A percentile compares a stretch with the other conserved stretches of the same genome.
Evolutionary conservation across 2,113 vertebrate species (phyloP).

Genomic region (Chaetura pelagica): DNA sequence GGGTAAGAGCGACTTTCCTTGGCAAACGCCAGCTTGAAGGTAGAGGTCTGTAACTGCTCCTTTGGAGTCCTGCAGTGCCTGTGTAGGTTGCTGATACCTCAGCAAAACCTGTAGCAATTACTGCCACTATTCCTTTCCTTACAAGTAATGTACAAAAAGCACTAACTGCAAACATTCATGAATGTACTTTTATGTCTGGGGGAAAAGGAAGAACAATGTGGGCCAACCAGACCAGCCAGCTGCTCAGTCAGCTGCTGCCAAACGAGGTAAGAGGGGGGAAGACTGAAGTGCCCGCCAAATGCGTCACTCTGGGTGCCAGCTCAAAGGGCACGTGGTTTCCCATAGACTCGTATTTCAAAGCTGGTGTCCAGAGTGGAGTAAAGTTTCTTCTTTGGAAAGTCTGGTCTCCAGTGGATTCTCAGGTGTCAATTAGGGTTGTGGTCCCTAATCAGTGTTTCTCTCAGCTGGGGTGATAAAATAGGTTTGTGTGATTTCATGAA

Average conservation of each 20-base stretch:
- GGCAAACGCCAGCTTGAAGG: not conserved
- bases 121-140: not conserved
- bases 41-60: not conserved
- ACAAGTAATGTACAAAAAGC: not conserved
- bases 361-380: not conserved
- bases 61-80: not conserved
- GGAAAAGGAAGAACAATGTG: slow-evolving; percentile 32
- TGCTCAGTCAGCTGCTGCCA: slow-evolving; percentile 21
- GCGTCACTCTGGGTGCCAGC: slow-evolving; percentile 38
- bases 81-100: not conserved
- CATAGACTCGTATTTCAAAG: slow-evolving; percentile 58
- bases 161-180: not conserved
- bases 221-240: not conserved
- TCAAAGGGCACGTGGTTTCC: slow-evolving; percentile 42
- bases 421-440: not conserved
- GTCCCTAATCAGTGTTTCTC: not conserved
- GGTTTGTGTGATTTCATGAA: not conserved
- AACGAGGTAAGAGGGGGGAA: not conserved
- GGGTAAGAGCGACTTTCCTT: not conserved
- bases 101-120: not conserved
- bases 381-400: slow-evolving; percentile 39
- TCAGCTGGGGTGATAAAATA: not conserved
- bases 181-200: not conserved
- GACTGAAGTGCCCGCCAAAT: slow-evolving; percentile 16
- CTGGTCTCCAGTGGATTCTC: slow-evolving; percentile 35